phyloP scores from a whole-genome alignment of 1,140 invertebrate genomes.

The Trichoplusia ni region DNA sequence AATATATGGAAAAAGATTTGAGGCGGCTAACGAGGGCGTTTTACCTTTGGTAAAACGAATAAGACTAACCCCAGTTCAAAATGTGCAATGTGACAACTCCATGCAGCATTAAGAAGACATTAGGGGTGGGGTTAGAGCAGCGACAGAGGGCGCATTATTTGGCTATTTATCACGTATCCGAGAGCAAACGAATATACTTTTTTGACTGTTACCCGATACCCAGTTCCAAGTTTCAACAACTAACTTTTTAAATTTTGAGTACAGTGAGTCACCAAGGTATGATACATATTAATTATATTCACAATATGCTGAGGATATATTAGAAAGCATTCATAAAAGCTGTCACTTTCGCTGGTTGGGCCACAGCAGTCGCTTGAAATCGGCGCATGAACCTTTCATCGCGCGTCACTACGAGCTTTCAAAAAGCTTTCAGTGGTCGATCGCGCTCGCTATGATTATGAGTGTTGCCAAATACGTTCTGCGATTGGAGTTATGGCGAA shows the following conservation, averaged over 20 bases:
- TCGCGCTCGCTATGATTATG: conserved; percentile 61
- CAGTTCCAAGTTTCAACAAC: neutral
- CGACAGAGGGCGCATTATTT: conserved; percentile 67
- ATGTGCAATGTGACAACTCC: conserved; percentile 71
- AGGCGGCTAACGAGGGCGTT: conserved; percentile 19
- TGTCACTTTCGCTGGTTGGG: conserved; percentile 48
- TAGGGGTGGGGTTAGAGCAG: conserved; percentile 54
- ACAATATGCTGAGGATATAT: conserved; percentile 11
- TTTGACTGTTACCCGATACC: neutral
- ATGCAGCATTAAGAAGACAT: conserved; percentile 77
- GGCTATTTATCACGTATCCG: conserved; percentile 65
- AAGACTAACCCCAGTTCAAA: conserved; percentile 52
- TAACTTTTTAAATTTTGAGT: too few relatives aligned
- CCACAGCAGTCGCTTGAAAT: conserved; percentile 56
- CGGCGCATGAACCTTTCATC: conserved; percentile 63
- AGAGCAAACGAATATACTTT: conserved; percentile 43
- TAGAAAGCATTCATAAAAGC: conserved; percentile 36
- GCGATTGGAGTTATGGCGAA: conserved; percentile 42
- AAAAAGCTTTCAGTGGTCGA: conserved; percentile 75
- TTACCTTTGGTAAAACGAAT: conserved; percentile 39
- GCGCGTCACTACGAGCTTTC: conserved; percentile 67
- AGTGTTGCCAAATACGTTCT: conserved; percentile 47
- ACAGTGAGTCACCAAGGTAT: too few relatives aligned
- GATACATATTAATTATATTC: too few relatives aligned
- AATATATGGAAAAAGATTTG: conserved; percentile 28